Evolutionary conservation across 2,888 invertebrate genomes (phyloP), one percentile per base, ranked within the genome.

Genomic region (Oscheius sp.): DNA sequence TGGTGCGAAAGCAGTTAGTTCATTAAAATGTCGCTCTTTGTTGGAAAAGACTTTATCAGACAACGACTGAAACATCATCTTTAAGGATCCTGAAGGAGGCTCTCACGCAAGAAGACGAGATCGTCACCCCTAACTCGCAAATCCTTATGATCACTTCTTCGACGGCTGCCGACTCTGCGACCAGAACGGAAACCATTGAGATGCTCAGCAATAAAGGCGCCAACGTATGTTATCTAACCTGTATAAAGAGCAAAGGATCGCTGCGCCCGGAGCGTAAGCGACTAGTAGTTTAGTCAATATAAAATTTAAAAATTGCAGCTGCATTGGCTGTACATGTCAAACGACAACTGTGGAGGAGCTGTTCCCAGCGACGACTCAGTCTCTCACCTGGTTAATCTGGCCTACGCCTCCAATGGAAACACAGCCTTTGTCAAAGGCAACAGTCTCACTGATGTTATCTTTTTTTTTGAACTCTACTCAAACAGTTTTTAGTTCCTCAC

Each of bases 351-450:
- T 55, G 75, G 74, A 33, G 42, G 42, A 47, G 68, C 66, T 13
- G 73, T 74, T 48, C 73, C 79, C 9, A 62, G 10, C n/a, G 73
- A 76, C 10, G 58, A 58, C 29, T 73, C 75, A 58, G 74, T 78
- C 2, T 51, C 59, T n/a, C 74, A 78, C 37, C 72, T 83, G 48
- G 76, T 77, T 9, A 77, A 80, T 53, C 65, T 80, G 29, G 80
- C 82, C 51, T 80, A 83, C 65, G 78, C 78, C 29, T 74, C 77
- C 37, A 76, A 80, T 59, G 85, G 85, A 75, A 83, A 84, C 50
- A 77, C 76, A 42, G 72, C 75, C 9, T 75, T 77, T 75, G 70
- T 81, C 47, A 74, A 70, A 13, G 10, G 70, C 0, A 50, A 29
- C 11, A 70, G 21, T 47, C 32, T 68, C 13, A 42, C 37, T 33